Evolutionary conservation across 2,113 vertebrate species (phyloP).

Genomic region (Nansenia antarctica): DNA sequence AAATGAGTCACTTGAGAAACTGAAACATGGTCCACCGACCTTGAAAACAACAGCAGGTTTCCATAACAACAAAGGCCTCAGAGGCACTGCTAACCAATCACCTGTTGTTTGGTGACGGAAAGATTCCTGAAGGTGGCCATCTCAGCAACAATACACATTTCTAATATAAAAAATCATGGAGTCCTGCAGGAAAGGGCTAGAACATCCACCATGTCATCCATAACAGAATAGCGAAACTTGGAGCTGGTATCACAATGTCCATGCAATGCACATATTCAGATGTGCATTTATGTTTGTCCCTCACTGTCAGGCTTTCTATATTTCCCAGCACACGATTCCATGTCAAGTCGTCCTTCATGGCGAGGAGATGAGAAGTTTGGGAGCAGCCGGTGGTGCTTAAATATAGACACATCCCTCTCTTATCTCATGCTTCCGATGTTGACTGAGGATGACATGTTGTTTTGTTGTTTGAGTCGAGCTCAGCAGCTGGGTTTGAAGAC

Average conservation of each 20-base stretch:
- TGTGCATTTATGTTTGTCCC: neutral
- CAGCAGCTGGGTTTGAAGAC: neutral
- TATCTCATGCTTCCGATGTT: neutral
- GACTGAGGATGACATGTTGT: neutral
- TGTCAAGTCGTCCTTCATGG: neutral
- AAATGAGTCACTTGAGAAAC: conserved; percentile 14
- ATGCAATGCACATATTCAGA: neutral
- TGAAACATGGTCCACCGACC: conserved; percentile 11
- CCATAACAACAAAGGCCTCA: conserved; percentile 9
- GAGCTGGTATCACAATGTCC: conserved; percentile 22
- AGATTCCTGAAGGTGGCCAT: neutral
- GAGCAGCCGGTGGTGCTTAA: neutral
- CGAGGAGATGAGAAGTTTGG: neutral
- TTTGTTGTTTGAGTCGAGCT: neutral
- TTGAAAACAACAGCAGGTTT: conserved; percentile 19
- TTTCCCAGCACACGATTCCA: neutral
- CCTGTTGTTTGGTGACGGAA: neutral
- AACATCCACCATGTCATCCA: conserved; percentile 15
- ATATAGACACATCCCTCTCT: neutral
- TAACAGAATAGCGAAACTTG: neutral
- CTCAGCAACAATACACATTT: conserved; percentile 10
- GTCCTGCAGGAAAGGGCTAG: conserved; percentile 35
- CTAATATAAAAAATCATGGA: neutral
- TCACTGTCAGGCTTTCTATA: neutral
- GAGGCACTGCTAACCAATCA: conserved; percentile 6